Evolutionary conservation across 53 echinoderm and acorn worm species (phyloP), one percentile per base, ranked within the genome.

Genomic region (Echinometra lucunter): DNA sequence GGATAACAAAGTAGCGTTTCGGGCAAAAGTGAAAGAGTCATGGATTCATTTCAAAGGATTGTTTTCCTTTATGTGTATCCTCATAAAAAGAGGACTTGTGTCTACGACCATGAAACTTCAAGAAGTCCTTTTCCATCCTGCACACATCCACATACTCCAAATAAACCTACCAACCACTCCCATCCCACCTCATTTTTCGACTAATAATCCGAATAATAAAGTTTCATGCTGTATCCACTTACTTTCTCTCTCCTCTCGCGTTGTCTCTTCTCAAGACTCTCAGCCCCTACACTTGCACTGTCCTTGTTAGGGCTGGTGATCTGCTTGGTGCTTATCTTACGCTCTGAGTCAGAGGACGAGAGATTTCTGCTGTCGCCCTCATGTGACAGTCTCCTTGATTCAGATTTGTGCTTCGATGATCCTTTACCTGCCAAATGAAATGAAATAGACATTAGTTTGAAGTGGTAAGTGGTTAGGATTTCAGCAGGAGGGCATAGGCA

Each of bases 251-350:
- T 66, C 45, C 94, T 94, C 66, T 94, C 94, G 27, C 47, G 57
- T 83, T 83, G 85, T 45, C 85, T 82, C 23, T n/a, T 60, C 94
- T 94, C 94, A 37, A 94, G 42, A 45, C 35, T 85, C 35, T 78
- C 85, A 7, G 45, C 47, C n/a, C 66, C 85, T 0, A 58, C 8
- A 8, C 21, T 27, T n/a, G 23, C 55, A 47, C 55, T 56, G 11
- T 93, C 93, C 40, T 92, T 93, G 93, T 23, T 94, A 23, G 94
- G 94, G 45, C 94, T 94, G 0, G 94, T 94, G n/a, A 83, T 82
- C 21, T 92, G 78, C 37, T 92, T 74, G 37, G 55, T 78, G 57
- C 56, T 93, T 19, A 78, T 74, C 80, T 93, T 93, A 4, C 44
- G 74, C 81, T 93, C 93, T 1, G 80, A 56, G 58, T 78, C 93